phyloP scores from a whole-genome alignment of 2,113 vertebrate genomes.

The Lanius collurio region DNA sequence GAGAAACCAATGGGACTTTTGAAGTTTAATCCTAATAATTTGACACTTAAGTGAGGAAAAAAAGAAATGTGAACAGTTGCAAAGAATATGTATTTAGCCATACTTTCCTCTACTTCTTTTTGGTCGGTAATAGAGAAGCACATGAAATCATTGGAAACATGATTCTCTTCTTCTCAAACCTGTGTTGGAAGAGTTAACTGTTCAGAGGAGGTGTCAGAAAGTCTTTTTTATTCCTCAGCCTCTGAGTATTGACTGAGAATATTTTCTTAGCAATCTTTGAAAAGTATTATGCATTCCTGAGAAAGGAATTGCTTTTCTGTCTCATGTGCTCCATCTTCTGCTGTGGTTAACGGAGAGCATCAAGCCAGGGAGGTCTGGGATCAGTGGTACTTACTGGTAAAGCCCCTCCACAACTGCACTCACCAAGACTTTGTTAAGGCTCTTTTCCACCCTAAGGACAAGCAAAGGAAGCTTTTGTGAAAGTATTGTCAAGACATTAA shows the following conservation, averaged over 20 bases:
- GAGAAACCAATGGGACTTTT: neutral
- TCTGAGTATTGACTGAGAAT: neutral
- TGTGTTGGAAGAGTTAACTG: neutral
- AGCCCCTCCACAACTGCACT: neutral
- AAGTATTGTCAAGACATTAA: neutral
- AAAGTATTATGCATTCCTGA: neutral
- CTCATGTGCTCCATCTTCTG: neutral
- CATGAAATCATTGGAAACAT: neutral
- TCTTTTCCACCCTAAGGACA: neutral
- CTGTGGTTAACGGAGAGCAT: neutral
- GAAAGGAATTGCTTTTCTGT: neutral
- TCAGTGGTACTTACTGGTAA: neutral
- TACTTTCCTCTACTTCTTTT: neutral
- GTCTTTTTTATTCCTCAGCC: neutral
- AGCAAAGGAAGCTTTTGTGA: neutral
- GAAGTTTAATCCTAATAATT: neutral
- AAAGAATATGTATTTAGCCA: neutral
- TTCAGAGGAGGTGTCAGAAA: neutral
- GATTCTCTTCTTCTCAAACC: neutral
- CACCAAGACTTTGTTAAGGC: neutral
- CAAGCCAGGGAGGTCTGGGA: fast-evolving
- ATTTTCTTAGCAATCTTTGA: neutral
- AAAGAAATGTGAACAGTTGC: neutral
- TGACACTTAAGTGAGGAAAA: neutral
- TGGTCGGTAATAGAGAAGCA: neutral